A percentile compares a stretch with the other conserved stretches of the same genome.
Conservation (phyloP, 2,113 vertebrate genomes). For the Castor canadensis region DNA sequence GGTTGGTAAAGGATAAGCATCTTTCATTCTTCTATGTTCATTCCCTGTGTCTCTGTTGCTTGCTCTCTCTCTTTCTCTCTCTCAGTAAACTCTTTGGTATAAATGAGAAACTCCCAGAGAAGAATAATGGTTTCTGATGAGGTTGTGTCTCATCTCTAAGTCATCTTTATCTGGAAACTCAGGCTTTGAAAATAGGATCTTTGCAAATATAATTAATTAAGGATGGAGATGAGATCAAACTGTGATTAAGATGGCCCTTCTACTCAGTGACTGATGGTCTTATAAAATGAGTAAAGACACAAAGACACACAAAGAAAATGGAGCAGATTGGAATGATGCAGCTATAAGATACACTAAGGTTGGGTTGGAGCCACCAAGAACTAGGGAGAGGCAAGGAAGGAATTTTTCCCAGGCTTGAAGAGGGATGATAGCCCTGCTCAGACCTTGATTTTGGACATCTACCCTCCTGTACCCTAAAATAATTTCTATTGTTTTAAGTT, state of each 20-base stretch:
- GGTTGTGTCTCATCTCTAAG: background rate
- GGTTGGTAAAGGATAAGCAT: background rate
- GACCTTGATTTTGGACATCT: background rate
- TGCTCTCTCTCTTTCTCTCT: background rate
- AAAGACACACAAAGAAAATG: background rate
- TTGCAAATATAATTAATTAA: background rate
- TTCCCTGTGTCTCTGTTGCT: accelerated
- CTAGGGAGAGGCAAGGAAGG: background rate
- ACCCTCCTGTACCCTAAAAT: background rate
- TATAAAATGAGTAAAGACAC: background rate
- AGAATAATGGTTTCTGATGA: background rate
- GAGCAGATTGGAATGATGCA: background rate
- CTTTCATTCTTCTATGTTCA: background rate
- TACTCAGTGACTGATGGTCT: background rate
- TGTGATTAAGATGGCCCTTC: background rate
- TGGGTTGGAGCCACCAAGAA: background rate
- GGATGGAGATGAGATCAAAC: background rate
- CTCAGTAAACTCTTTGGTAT: background rate
- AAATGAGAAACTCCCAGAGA: background rate
- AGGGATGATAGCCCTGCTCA: background rate
- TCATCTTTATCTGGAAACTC: background rate
- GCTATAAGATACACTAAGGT: background rate
- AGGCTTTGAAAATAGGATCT: background rate
- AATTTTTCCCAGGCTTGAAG: background rate
- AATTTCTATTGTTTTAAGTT: background rate